Conservation (phyloP, 2,113 vertebrate genomes). For the Pomatorhinus ruficollis region DNA sequence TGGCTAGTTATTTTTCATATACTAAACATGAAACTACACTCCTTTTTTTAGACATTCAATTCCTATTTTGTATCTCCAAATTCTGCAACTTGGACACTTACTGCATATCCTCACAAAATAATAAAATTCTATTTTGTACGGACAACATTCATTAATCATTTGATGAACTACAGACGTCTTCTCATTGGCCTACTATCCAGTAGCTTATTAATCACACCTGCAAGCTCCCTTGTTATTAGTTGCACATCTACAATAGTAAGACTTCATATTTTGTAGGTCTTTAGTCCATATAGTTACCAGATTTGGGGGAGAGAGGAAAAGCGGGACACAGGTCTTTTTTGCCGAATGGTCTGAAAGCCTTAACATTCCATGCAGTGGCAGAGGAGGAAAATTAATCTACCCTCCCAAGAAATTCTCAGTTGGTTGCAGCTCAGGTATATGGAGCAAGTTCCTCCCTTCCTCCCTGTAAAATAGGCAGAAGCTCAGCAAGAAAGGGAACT, state of each 20-base stretch:
- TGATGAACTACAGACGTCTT: not conserved
- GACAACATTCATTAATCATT: not conserved
- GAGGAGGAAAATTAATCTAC: not conserved
- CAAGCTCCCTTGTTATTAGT: not conserved
- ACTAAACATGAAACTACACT: not conserved
- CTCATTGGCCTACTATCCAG: not conserved
- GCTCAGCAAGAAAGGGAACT: not conserved
- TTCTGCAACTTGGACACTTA: not conserved
- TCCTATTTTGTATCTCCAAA: not conserved
- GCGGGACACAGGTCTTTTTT: not conserved
- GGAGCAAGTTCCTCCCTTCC: not conserved
- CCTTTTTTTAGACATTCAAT: not conserved
- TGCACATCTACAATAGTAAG: not conserved
- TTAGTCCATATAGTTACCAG: not conserved
- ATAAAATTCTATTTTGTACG: not conserved
- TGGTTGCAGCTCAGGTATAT: not conserved
- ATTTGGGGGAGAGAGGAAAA: not conserved
- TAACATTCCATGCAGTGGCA: not conserved
- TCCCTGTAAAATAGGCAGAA: not conserved
- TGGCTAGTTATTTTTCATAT: not conserved
- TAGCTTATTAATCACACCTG: not conserved
- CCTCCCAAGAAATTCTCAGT: not conserved
- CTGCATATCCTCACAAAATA: not conserved
- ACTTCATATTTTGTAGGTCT: not conserved
- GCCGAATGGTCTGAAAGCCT: not conserved